Base-by-base conservation (phyloP, 2,797 vertebrate species). In the Podarcis lilfordi region DNA sequence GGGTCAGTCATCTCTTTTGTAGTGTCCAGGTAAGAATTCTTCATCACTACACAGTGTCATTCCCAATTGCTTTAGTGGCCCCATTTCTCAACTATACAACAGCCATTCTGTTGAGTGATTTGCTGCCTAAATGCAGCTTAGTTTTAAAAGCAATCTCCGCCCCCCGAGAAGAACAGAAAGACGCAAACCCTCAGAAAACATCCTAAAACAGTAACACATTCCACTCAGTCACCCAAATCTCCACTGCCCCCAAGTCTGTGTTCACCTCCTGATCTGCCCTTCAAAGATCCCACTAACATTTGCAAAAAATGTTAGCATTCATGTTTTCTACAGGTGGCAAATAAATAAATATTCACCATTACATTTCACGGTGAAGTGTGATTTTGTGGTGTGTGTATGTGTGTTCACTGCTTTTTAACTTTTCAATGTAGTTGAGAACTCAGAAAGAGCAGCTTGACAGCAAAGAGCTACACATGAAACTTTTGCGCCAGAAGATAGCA, bases 381-480 rank as follows among this genome's bases (percentile, higher is more conserved):
- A 84, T 0, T 15, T 21, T 74, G 11, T 75, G 37, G 61, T 0
- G 50, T 55, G 50, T 55, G 50, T 55, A 19, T 45, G 85, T 43
- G 84, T 2, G 83, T 25, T 80, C 35, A 32, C 59, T 84, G 3
- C 74, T 0, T 0, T 82, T 85, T 76, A 91, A 83, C 72, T 87
- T 72, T 89, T 43, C 91, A 92, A 90, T 91, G 85, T 92, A 99
- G 98, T 82, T 98, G 61, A 99, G 98, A 94, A 95, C 95, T 75
- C 98, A 98, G 92, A 98, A 97, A 92, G 98, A 98, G 93, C 97
- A 97, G 6, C 95, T 98, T 69, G 97, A 98, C 85, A 98, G 97
- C 96, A 98, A 95, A 95, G 98, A 97, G 10, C 95, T 99, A 55
- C 98, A 99, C 86, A 74, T 98, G 95, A 98, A 97, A 72, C 96